Base-by-base conservation (phyloP, 2,797 vertebrate genomes). In the Cyprinodon diabolis region DNA sequence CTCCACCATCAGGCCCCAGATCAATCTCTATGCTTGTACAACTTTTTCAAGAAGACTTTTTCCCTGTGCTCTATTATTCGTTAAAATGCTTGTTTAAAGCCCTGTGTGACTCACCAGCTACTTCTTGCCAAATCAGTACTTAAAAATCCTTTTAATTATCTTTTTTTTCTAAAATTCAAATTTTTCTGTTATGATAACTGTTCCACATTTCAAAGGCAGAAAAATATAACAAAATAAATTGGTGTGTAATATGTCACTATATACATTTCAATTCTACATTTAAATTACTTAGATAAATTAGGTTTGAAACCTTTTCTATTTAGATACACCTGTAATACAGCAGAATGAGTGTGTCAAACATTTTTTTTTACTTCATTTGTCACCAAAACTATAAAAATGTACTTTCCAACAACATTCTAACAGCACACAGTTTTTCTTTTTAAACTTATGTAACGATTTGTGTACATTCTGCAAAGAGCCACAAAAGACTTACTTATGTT, bases 401-500 rank as follows among this genome's bases (percentile, higher is more conserved):
- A n/a, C 66, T 48, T 25, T 68, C 6, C 78, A 74, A 79, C n/a
- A 25, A 54, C 54, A 19, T 55, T 43, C 47, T 47, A 69, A 43
- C 2, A n/a, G 55, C 7, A 51, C 66, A 52, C 8, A 63, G 47
- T 2, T 74, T 57, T 56, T 86, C 66, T 78, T 73, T 78, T 69
- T 37, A 79, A 69, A 83, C 63, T 69, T 78, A 79, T 74, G 67
- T 67, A 62, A 43, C 66, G n/a, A 68, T 74, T 54, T 6, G 62
- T 73, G 69, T 79, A 80, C 63, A 79, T 68, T 80, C 57, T 65
- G 82, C 81, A 76, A 89, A 92, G 79, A 75, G 71, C 83, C 57
- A 49, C 56, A 83, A 75, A 75, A 86, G 37, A 84, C 77, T 85
- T 77, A 87, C 90, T 89, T 92, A 92, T 86, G 80, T 87, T 87